Base-by-base conservation (phyloP, 2,888 invertebrate genomes). In the Girardia tigrina region DNA sequence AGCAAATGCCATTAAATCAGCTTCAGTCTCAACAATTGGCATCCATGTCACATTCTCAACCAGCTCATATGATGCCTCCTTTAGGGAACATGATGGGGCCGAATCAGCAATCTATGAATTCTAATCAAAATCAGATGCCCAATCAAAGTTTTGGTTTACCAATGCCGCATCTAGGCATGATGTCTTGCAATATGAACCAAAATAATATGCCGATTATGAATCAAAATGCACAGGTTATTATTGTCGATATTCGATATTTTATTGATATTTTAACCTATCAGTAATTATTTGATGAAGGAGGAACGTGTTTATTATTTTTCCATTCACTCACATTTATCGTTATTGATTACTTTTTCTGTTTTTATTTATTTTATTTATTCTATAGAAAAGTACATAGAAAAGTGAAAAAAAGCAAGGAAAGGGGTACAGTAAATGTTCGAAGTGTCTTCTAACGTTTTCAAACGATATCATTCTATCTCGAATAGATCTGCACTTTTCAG, bases 111-210 rank as follows among this genome's bases (percentile, higher is more conserved):
- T 23, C n/a, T 20, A 56, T 56, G n/a, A 56, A 56, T 16, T 23
- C 56, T n/a, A 56, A 56, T 23, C 56, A 56, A n/a, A 56, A 56
- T 56, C 56, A 56, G n/a, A 56, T 56, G 56, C 56, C 56, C 4
- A 56, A 56, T 56, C 56, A 56, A 16, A 56, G 23, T 56, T 56
- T 56, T 16, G 56, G 56, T 8, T 56, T 56, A 56, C 56, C n/a
- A 56, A 56, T 56, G 56, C 56, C 56, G n/a, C 56, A 56, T 56
- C 23, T 56, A n/a, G 23, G 23, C n/a, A 56, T 56, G 56, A 56
- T 56, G 56, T n/a, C 56, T n/a, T 56, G 56, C n/a, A 56, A 56
- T 16, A 56, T 56, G 56, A 56, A 56, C n/a, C 56, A 56, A 56
- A 56, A 56, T 16, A 56, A 56, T 16, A 56, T 56, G 56, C 23